Percentiles rank a stretch among this genome's conserved stretches.
These are phyloP conservation scores for Paramisgurnus dabryanus DNA, from an alignment of 2,113 vertebrate species.

Conservation along the genomic window DNA sequence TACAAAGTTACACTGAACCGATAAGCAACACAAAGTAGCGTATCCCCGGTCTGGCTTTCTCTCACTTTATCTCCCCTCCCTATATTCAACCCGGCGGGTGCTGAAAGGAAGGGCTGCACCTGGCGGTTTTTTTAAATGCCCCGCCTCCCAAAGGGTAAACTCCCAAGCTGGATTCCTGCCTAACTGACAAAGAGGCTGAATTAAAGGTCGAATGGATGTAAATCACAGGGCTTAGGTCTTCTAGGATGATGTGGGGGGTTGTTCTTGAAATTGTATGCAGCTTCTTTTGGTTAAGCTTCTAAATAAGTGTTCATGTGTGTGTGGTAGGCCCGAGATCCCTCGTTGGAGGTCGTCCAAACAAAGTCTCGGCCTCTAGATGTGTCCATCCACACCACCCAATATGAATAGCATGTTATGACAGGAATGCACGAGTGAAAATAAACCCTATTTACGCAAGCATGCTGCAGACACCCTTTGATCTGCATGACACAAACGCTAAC, in stretches of 20 bases:
- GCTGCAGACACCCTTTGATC: slow-evolving; percentile 24
- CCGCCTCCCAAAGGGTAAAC: slow-evolving; percentile 47
- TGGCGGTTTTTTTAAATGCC: slow-evolving; percentile 59
- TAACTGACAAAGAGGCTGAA: slow-evolving; percentile 59
- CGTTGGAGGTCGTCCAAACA: slow-evolving; percentile 25
- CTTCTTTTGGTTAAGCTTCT: not conserved
- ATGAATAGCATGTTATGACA: slow-evolving; percentile 44
- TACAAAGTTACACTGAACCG: too few species aligned
- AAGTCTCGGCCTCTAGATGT: not conserved
- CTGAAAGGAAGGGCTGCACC: slow-evolving; percentile 52
- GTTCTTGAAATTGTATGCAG: not conserved
- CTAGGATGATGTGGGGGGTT: slow-evolving; percentile 13
- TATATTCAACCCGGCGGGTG: slow-evolving; percentile 8
- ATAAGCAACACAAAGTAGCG: not conserved
- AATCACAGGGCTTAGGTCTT: not conserved
- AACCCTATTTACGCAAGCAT: slow-evolving; percentile 29
- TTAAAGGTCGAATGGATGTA: slow-evolving; percentile 13
- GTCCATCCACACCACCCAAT: slow-evolving; percentile 32
- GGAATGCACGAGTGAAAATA: slow-evolving; percentile 41
- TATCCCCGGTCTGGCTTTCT: slow-evolving; percentile 1
- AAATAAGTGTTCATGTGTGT: not conserved
- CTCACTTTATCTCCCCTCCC: not conserved
- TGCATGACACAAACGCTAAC: slow-evolving; percentile 24
- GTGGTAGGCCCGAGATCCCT: not conserved
- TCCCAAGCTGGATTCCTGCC: slow-evolving; percentile 52